Base-by-base conservation (phyloP, 2,888 invertebrate species). In the Zhuqinia jingwanae region DNA sequence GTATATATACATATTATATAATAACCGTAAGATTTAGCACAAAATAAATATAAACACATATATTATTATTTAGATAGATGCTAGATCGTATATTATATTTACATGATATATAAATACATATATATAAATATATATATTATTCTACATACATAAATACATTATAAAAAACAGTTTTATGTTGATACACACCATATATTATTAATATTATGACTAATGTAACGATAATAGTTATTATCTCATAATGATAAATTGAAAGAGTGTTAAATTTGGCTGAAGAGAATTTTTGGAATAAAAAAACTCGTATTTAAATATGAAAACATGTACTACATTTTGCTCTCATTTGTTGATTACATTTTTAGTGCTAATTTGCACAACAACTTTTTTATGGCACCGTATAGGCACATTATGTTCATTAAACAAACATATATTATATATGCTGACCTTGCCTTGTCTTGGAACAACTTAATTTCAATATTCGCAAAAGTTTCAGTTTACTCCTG, bases 211-310 rank as follows among this genome's bases (percentile, higher is more conserved):
- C 45, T 53, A 60, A 68, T 75, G 75, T 75, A 75, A 82, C 56
- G 56, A 60, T 73, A 70, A 73, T 47, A 15, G 30, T 47, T 20
- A 68, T 36, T n/a, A n/a, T n/a, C n/a, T n/a, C n/a, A n/a, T 53
- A 68, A 80, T 80, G 13, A 75, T 47, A 27, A 42, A 86, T 42
- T 81, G 80, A 87, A 75, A 75, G 81, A 87, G 65, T 87, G 86
- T 87, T 87, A 87, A 87, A 87, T 87, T 87, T 87, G 86, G 86
- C 86, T 87, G 86, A 82, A 81, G 63, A 87, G 60, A 63, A 81
- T 77, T 87, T 87, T 87, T 87, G 75, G 86, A 82, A 87, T 82
- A 82, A 87, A 77, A n/a, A 86, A 87, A 77, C 81, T 80, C 86
- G 86, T 86, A 87, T 80, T 86, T 73, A 86, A 86, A 73, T 78